These are phyloP conservation scores for Solenodon paradoxus DNA, from an alignment of 2,113 vertebrate genomes.

Conservation along the genomic window DNA sequence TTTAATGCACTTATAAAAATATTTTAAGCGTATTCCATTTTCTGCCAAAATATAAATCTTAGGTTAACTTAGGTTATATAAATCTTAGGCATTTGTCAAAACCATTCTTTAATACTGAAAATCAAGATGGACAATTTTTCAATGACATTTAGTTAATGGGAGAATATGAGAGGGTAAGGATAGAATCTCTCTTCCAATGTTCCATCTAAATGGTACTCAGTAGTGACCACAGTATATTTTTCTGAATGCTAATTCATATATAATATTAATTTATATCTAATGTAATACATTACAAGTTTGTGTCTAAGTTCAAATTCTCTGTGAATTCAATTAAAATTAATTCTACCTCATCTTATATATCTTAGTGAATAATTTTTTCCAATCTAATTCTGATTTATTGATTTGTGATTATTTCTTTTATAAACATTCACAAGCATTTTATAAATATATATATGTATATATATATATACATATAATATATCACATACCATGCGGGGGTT, in stretches of 20 bases:
- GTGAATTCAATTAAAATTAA: slow-evolving; percentile 60
- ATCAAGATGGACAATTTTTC: not conserved
- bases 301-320: slow-evolving; percentile 55
- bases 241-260: slow-evolving; percentile 33
- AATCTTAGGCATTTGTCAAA: not conserved
- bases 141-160: not conserved
- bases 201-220: slow-evolving; percentile 26
- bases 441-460: too few species aligned
- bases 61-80: too few species aligned
- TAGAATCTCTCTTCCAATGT: not conserved
- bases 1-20: not conserved
- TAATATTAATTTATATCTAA: slow-evolving; percentile 47
- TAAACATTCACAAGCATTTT: slow-evolving; percentile 42
- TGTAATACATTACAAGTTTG: slow-evolving; percentile 59
- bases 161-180: not conserved
- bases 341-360: slow-evolving; percentile 50
- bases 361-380: slow-evolving; percentile 60
- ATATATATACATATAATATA: too few species aligned
- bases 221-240: slow-evolving; percentile 21
- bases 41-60: not conserved
- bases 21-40: not conserved
- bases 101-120: not conserved
- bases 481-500: not conserved
- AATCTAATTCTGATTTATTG: slow-evolving; percentile 47
- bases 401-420: slow-evolving; percentile 62